Percentiles rank a stretch among this genome's conserved stretches.
Evolutionary conservation across 2,113 vertebrate genomes (phyloP).

Genomic region (Protobothrops flavoviridis): DNA sequence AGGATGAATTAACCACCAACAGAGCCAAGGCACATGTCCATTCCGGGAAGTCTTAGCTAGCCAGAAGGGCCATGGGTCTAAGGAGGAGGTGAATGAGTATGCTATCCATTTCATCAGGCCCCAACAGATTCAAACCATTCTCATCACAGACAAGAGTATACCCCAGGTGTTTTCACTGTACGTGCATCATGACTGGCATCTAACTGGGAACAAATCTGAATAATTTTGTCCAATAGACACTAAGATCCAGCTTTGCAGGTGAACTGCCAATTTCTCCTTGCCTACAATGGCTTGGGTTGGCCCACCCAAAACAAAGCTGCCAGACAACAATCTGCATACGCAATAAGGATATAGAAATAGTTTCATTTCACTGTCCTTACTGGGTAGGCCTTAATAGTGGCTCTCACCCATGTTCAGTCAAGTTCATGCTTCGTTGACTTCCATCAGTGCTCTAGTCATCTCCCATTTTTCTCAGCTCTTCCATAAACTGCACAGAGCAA

Average conservation of each 20-base stretch:
- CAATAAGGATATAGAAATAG: neutral
- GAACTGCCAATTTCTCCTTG: neutral
- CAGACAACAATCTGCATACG: neutral
- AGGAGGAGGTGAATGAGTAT: neutral
- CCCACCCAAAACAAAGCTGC: neutral
- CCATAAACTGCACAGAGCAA: neutral
- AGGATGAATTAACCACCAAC: neutral
- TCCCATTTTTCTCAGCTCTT: neutral
- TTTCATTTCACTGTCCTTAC: neutral
- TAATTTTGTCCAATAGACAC: neutral
- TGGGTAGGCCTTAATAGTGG: neutral
- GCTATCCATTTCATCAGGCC: neutral
- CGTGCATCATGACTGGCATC: neutral
- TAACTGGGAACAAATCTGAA: neutral
- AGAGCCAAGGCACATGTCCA: neutral
- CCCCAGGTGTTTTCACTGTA: neutral
- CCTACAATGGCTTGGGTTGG: neutral
- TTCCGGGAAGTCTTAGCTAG: neutral
- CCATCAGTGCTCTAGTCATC: neutral
- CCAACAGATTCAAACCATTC: neutral
- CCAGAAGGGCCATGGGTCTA: neutral
- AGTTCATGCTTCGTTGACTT: neutral
- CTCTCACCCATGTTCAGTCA: neutral
- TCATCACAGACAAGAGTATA: neutral
- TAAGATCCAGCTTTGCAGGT: neutral